Base-by-base conservation (phyloP, 2,113 vertebrate species). In the Stigmatopora nigra region DNA sequence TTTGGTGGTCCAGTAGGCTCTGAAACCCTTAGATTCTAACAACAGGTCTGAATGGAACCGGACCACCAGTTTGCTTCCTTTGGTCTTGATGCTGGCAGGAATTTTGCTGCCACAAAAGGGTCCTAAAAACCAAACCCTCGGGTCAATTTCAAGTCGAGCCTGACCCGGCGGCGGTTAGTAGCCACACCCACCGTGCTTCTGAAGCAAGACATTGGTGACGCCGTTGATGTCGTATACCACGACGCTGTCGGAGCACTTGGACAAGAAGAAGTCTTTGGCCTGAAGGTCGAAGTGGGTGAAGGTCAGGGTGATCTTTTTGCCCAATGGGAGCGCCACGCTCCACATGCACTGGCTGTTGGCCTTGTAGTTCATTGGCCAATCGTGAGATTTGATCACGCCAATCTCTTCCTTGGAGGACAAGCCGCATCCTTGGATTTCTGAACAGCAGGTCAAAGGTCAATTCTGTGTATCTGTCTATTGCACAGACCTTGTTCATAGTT, bases 201-300 rank as follows among this genome's bases (percentile, higher is more conserved):
- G 1, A 38, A 71, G 59, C 46, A 73, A 64, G 2, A 15, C 11
- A 36, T 78, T 71, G 8, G 78, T 84, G 13, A 58, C 0, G 57
- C 52, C 14, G 0, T 70, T 72, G 57, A 88, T 74, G 16, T 92
- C 87, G 5, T 86, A 87, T 45, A 88, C 16, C 57, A 78, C 62
- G 19, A 91, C 8, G 11, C 84, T 84, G 61, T 91, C 89, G 4
- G 52, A 69, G 78, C 89, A 91, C 61, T 60, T 85, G 53, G 64
- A 75, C 0, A 69, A 63, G 0, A 89, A 2, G 14, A 86, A 8
- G 31, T 79, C 81, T 61, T 72, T 70, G 20, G 72, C 72, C 69
- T 92, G 87, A 0, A 91, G 49, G 72, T 91, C 82, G 77, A 91
- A 92, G 69, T 91, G 76, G 17, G 90, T 90, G 81, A 92, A 92